Conservation (phyloP, 2,888 invertebrate genomes). For the Drosophila kuntzei region DNA sequence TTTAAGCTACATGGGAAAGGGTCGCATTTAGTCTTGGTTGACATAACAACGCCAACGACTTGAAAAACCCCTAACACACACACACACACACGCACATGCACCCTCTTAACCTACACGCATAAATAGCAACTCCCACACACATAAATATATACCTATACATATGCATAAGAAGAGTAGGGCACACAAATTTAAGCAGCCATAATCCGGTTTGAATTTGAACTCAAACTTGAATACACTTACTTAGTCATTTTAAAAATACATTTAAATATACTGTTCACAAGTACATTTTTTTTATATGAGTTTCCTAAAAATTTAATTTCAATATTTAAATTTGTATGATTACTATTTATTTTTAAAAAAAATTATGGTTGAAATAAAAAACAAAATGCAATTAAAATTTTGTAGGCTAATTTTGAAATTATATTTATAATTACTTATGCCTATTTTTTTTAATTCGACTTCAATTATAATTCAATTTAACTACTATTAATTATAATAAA, state of each 20-base stretch:
- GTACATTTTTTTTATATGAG: too few relatives aligned
- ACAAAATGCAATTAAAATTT: too few relatives aligned
- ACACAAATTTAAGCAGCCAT: slow-evolving; percentile 42
- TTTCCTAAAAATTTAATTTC: too few relatives aligned
- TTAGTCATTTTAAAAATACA: not conserved
- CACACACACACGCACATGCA: slow-evolving; percentile 10
- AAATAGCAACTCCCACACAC: slow-evolving; percentile 2
- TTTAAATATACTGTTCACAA: too few relatives aligned
- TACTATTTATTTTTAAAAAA: too few relatives aligned
- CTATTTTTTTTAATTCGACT: too few relatives aligned
- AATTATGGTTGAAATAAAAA: too few relatives aligned
- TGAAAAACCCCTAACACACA: slow-evolving; percentile 17
- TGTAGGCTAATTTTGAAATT: too few relatives aligned
- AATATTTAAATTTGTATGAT: too few relatives aligned
- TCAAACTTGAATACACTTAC: slow-evolving; percentile 4
- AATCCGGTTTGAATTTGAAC: slow-evolving; percentile 5
- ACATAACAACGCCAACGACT: slow-evolving; percentile 39
- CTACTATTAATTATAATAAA: too few relatives aligned
- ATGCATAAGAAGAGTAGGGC: slow-evolving; percentile 21
- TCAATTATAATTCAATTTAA: too few relatives aligned
- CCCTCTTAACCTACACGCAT: slow-evolving; percentile 3
- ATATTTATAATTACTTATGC: too few relatives aligned
- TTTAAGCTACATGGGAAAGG: slow-evolving; percentile 25
- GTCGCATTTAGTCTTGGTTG: slow-evolving; percentile 45
- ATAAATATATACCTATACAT: not conserved